Evolutionary conservation across 2,888 invertebrate genomes (phyloP).

Genomic region (Ectropis crepuscularia): DNA sequence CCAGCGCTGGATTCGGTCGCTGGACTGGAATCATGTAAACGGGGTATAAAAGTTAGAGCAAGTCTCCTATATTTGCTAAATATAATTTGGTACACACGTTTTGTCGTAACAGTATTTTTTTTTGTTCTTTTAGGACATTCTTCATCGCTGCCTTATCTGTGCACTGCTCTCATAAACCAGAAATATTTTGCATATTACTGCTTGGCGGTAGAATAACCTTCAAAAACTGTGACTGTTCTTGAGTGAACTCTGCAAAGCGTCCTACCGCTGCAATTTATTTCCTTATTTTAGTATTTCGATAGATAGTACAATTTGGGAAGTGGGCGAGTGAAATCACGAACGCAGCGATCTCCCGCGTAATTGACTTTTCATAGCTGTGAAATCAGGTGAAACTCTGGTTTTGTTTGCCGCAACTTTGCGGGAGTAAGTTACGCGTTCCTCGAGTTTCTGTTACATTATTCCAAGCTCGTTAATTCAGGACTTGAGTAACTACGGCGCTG

Average conservation of each 20-base stretch:
- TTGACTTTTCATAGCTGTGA: slow-evolving; percentile 4
- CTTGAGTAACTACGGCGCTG: background rate
- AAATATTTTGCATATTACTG: too few species aligned
- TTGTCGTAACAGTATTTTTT: background rate
- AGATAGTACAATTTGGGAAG: background rate
- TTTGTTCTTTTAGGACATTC: too few species aligned
- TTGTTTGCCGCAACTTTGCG: slow-evolving; percentile 11
- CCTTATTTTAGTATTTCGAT: too few species aligned
- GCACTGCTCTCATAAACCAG: too few species aligned
- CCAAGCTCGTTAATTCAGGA: background rate
- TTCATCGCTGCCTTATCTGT: too few species aligned
- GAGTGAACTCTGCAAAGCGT: too few species aligned
- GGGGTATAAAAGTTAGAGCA: background rate
- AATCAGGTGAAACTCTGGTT: slow-evolving; percentile 8
- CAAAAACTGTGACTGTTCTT: too few species aligned
- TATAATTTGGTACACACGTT: background rate
- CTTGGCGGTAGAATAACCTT: too few species aligned
- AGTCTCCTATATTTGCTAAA: background rate
- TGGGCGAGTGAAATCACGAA: background rate
- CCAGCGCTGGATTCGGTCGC: too few species aligned
- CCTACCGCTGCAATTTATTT: too few species aligned
- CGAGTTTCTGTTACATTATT: slow-evolving; percentile 8
- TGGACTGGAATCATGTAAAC: too few species aligned
- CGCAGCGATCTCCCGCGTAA: background rate
- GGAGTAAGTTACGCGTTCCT: background rate